Conservation (phyloP, 2,797 vertebrate species). For the Melanotaenia boesemani region DNA sequence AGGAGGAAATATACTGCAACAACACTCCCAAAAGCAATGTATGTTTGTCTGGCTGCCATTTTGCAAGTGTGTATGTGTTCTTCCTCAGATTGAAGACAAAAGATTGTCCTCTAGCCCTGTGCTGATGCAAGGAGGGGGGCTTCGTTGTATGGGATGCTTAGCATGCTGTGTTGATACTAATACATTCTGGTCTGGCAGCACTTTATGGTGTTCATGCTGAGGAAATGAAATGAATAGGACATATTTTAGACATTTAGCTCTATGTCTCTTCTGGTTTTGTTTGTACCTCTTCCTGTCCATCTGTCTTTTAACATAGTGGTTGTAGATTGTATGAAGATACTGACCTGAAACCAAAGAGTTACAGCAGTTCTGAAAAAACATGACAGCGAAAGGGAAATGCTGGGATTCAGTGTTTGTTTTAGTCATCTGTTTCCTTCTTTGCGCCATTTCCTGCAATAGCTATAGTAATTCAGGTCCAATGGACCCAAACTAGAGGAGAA, state of each 20-base stretch:
- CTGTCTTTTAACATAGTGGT: not conserved
- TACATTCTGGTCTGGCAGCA: conserved; percentile 19
- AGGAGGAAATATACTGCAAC: conserved; percentile 69
- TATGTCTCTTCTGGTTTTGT: not conserved
- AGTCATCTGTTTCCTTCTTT: conserved; percentile 5
- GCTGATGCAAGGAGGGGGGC: conserved; percentile 35
- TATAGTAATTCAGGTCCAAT: not conserved
- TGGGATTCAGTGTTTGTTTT: conserved; percentile 17
- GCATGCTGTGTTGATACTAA: conserved; percentile 46
- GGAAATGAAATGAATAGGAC: conserved; percentile 19
- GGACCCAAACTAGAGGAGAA: not conserved
- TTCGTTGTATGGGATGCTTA: conserved; percentile 32
- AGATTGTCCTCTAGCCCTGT: conserved; percentile 59
- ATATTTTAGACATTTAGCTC: conserved; percentile 12
- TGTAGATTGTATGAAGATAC: not conserved
- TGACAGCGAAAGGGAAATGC: conserved; percentile 20
- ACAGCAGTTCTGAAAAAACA: not conserved
- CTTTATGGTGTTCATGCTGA: not conserved
- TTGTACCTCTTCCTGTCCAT: not conserved
- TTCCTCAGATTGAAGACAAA: conserved; percentile 56
- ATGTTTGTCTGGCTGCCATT: conserved; percentile 63
- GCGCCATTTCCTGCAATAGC: not conserved
- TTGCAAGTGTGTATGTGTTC: conserved; percentile 50
- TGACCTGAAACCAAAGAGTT: not conserved
- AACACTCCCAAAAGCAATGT: conserved; percentile 68